Percentiles rank a stretch among this genome's conserved stretches.
Evolutionary conservation across 2,797 vertebrate species (phyloP).

Genomic region (Tapera naevia): DNA sequence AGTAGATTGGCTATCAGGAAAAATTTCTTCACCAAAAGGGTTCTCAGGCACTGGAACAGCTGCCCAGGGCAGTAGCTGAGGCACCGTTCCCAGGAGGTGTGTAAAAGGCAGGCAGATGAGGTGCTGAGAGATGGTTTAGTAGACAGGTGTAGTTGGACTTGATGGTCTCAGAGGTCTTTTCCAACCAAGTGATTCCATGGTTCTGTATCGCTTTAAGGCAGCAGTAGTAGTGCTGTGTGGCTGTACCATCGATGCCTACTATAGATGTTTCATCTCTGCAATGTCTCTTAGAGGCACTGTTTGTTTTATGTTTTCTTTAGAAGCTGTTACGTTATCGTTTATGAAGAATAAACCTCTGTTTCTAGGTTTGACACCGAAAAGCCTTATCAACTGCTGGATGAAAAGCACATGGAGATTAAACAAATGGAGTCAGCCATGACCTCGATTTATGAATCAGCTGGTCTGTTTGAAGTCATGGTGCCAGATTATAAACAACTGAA

Average conservation of each 20-base stretch:
- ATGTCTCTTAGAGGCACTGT: not conserved
- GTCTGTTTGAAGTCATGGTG: slow-evolving; percentile 89
- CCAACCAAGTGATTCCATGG: too few relatives aligned
- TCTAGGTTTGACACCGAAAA: slow-evolving; percentile 84
- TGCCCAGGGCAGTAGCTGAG: too few relatives aligned
- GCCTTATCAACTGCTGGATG: slow-evolving; percentile 85
- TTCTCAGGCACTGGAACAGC: too few relatives aligned
- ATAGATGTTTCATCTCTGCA: not conserved
- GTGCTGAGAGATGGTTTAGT: too few relatives aligned
- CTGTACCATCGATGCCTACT: not conserved
- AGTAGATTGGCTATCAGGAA: too few relatives aligned
- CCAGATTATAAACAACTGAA: slow-evolving; percentile 89
- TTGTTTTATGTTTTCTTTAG: not conserved
- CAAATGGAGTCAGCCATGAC: slow-evolving; percentile 87
- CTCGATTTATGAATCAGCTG: slow-evolving; percentile 84
- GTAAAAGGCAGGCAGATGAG: too few relatives aligned
- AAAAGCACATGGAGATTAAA: slow-evolving; percentile 83
- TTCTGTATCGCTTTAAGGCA: not conserved
- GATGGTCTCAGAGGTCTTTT: too few relatives aligned
- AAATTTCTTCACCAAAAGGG: too few relatives aligned
- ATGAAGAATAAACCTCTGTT: slow-evolving; percentile 15
- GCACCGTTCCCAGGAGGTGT: too few relatives aligned
- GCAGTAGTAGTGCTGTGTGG: not conserved
- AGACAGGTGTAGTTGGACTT: too few relatives aligned
- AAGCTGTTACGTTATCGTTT: not conserved